These are phyloP conservation scores for Xiphophorus birchmanni DNA, from an alignment of 2,797 vertebrate species.

Conservation along the genomic window DNA sequence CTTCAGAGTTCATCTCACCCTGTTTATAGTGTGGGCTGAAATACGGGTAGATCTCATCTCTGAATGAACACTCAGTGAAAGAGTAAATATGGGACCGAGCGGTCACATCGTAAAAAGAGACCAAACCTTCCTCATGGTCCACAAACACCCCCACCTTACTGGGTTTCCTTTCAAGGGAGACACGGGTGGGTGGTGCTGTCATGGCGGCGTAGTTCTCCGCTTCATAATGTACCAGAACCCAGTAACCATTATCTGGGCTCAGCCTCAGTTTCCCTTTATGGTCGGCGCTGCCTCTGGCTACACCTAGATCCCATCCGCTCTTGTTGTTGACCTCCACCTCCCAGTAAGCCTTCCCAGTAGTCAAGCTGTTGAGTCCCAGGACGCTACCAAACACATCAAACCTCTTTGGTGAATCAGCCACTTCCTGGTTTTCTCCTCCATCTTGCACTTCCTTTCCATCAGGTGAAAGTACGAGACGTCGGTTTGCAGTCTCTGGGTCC, in stretches of 20 bases:
- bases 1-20: slow-evolving; percentile 35
- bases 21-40: slow-evolving; percentile 58
- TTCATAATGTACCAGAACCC: slow-evolving; percentile 59
- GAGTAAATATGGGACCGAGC: slow-evolving; percentile 59
- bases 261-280: slow-evolving; percentile 44
- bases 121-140: slow-evolving; percentile 50
- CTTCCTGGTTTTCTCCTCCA: slow-evolving; percentile 26
- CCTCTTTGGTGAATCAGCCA: slow-evolving; percentile 11
- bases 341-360: slow-evolving; percentile 48
- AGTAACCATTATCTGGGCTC: slow-evolving; percentile 57
- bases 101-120: slow-evolving; percentile 64
- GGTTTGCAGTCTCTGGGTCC: slow-evolving; percentile 50
- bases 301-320: slow-evolving; percentile 59
- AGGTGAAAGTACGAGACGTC: slow-evolving; percentile 27
- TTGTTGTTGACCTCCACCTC: slow-evolving; percentile 57
- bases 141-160: slow-evolving; percentile 64
- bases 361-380: slow-evolving; percentile 39
- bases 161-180: slow-evolving; percentile 34
- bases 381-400: slow-evolving; percentile 51
- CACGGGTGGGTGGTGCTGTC: not conserved
- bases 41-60: slow-evolving; percentile 54
- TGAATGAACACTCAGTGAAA: slow-evolving; percentile 44
- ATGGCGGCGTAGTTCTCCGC: slow-evolving; percentile 47
- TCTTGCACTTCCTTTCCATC: slow-evolving; percentile 55
- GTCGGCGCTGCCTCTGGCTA: slow-evolving; percentile 24